These are phyloP conservation scores for Cryptoblepharus egeriae DNA, from an alignment of 2,797 vertebrate genomes.

Conservation along the genomic window DNA sequence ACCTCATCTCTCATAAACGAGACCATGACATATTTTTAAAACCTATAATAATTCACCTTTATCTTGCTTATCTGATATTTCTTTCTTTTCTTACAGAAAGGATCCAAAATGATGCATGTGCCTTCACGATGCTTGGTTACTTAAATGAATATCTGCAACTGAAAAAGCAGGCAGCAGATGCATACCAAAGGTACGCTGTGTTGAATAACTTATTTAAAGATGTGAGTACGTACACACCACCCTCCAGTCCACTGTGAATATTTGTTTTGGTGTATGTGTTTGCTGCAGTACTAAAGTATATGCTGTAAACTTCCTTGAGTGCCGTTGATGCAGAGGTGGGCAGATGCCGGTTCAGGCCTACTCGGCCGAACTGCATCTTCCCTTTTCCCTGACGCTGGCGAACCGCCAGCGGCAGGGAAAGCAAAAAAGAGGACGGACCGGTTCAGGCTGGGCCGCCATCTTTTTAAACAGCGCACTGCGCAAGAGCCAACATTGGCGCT, in stretches of 20 bases:
- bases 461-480: too few relatives aligned
- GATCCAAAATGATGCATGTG: conserved; percentile 87
- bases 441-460: too few relatives aligned
- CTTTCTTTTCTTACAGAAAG: conserved; percentile 82
- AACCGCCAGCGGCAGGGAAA: too few relatives aligned
- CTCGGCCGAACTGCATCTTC: too few relatives aligned
- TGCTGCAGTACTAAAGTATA: background rate
- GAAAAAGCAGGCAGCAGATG: conserved; percentile 86
- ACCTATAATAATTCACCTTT: background rate
- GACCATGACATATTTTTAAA: background rate
- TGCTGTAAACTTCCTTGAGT: too few relatives aligned
- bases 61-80: conserved; percentile 1
- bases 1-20: background rate
- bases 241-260: background rate
- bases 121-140: conserved; percentile 94
- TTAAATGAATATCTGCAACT: conserved; percentile 90
- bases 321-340: too few relatives aligned
- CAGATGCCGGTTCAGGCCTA: too few relatives aligned
- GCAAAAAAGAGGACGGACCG: too few relatives aligned
- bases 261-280: background rate
- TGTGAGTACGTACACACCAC: too few relatives aligned
- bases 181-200: conserved; percentile 86
- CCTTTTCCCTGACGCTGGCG: too few relatives aligned
- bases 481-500: too few relatives aligned
- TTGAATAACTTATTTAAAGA: background rate